These are phyloP conservation scores for Xiphorhynchus elegans DNA, from an alignment of 2,113 vertebrate species.

Conservation along the genomic window DNA sequence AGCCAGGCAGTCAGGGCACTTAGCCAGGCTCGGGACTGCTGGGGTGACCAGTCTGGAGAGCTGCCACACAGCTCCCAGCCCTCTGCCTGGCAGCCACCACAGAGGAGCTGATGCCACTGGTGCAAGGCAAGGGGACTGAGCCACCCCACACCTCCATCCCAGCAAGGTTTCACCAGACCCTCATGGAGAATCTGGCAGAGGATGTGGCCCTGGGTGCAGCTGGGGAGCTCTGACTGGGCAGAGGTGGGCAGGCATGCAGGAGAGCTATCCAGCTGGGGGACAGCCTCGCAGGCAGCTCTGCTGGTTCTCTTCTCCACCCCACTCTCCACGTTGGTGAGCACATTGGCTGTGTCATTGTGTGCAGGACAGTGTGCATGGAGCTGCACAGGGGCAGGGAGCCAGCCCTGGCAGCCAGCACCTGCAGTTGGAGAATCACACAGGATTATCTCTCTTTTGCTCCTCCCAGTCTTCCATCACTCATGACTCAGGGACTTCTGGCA, in stretches of 20 bases:
- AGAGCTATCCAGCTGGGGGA: background rate
- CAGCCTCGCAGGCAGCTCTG: background rate
- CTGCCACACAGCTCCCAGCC: background rate
- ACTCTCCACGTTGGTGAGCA: rapidly evolving
- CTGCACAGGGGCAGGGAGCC: background rate
- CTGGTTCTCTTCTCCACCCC: too few species aligned
- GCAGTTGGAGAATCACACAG: too few species aligned
- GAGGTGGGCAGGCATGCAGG: background rate
- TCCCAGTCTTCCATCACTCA: rapidly evolving
- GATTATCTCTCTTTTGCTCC: background rate
- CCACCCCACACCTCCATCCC: rapidly evolving
- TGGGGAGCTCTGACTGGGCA: background rate
- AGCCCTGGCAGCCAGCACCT: rapidly evolving
- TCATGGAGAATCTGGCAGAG: rapidly evolving
- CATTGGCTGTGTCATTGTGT: rapidly evolving
- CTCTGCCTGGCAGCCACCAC: background rate
- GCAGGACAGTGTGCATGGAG: background rate
- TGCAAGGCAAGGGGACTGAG: background rate
- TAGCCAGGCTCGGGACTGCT: too few species aligned
- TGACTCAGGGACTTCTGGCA: rapidly evolving
- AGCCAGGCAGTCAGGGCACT: background rate
- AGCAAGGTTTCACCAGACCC: background rate
- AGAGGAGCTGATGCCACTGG: rapidly evolving
- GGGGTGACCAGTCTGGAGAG: background rate
- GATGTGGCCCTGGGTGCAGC: too few species aligned